Evolutionary conservation across 2,797 vertebrate genomes (phyloP).

Genomic region (Nyctalus aviator): DNA sequence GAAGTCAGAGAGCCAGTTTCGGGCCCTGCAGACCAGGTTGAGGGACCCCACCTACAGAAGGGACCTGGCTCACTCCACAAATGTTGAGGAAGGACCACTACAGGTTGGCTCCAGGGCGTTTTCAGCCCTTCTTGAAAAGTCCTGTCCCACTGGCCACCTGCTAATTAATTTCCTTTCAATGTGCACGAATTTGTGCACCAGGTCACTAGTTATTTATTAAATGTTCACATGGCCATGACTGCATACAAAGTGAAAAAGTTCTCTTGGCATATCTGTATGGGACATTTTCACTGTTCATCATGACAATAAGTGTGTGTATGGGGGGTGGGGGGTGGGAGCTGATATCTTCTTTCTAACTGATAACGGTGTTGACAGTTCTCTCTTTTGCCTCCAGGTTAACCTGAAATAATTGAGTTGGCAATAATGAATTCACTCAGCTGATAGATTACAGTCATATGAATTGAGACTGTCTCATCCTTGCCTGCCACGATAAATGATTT

Average conservation of each 20-base stretch:
- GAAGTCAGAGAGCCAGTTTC: no score
- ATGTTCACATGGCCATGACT: neutral
- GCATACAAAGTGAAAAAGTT: slow-evolving; percentile 5
- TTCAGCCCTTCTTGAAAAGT: no score
- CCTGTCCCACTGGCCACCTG: no score
- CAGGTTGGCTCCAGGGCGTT: no score
- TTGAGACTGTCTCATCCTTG: slow-evolving; percentile 44
- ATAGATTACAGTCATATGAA: neutral
- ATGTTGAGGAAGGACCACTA: no score
- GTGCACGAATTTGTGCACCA: no score
- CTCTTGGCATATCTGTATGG: neutral
- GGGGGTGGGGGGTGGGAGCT: neutral
- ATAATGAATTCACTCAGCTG: slow-evolving; percentile 57
- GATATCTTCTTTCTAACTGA: slow-evolving; percentile 17
- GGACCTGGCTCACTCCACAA: no score
- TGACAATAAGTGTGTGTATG: neutral
- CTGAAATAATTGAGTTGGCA: neutral
- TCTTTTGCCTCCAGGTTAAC: slow-evolving; percentile 52
- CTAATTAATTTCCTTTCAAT: no score
- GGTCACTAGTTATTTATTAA: neutral
- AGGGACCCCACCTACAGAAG: no score
- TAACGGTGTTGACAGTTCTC: slow-evolving; percentile 52
- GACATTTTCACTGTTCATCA: slow-evolving; percentile 8
- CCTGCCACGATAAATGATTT: slow-evolving; percentile 46
- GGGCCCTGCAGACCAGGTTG: no score